phyloP scores from a whole-genome alignment of 2,888 invertebrate species.

The Arenicola marina region DNA sequence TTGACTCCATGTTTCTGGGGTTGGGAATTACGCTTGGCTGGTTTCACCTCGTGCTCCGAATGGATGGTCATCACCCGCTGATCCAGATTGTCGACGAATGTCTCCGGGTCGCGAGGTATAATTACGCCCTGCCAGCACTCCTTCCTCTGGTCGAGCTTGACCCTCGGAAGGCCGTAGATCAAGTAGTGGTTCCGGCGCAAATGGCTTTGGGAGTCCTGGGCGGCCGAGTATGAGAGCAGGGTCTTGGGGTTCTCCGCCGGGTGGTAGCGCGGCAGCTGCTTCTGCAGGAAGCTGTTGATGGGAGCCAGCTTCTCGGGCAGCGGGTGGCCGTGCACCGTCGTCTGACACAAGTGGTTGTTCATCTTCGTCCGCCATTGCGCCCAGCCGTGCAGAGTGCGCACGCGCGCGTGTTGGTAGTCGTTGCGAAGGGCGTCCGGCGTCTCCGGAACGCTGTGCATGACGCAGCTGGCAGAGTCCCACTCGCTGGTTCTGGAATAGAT shows the following conservation, averaged over 20 bases:
- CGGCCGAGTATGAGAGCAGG: neutral
- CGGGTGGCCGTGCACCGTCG: neutral
- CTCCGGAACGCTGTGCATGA: too few species aligned
- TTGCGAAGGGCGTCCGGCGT: neutral
- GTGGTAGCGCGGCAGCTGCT: neutral
- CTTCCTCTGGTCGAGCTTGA: neutral
- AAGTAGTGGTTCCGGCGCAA: neutral
- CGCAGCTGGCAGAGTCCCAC: too few species aligned
- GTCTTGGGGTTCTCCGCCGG: neutral
- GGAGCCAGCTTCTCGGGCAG: neutral
- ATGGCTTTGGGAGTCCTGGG: neutral
- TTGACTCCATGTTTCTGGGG: too few species aligned
- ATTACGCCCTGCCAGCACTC: neutral
- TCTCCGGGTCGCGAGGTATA: too few species aligned
- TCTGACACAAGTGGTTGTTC: neutral
- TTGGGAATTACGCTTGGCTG: too few species aligned
- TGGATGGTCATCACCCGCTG: too few species aligned
- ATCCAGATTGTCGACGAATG: too few species aligned
- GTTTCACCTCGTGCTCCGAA: too few species aligned
- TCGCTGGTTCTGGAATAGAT: too few species aligned
- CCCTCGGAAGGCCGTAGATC: neutral
- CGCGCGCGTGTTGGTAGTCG: slow-evolving; percentile 1
- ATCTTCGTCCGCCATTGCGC: slow-evolving; percentile 1
- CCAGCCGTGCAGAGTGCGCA: neutral
- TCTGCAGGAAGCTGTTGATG: neutral